Evolutionary conservation across 1,140 invertebrate genomes (phyloP), one percentile per base, ranked within the genome.

Genomic region (Achatina immaculata): DNA sequence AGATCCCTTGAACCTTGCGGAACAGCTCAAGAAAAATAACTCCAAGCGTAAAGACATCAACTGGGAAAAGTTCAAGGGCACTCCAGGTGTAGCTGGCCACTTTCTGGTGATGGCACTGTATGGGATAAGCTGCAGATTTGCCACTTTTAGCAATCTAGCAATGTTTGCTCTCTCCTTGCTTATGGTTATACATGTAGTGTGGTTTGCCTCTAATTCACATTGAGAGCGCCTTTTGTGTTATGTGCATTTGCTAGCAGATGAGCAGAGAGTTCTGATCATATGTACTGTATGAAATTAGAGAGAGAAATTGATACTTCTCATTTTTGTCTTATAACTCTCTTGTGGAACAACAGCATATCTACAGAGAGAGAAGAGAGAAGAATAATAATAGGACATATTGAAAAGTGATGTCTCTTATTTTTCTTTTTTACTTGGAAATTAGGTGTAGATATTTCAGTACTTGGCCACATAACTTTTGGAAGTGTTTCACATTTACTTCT

Each of bases 1-100:
- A 34, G 19, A 58, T 2, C 42, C 72, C 14, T 31, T 62, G 21
- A 68, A 66, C 42, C 40, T 78, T 19, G 43, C 38, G 21, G 68
- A 80, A 42, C 42, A 80, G 68, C 65, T 71, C 21, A 69, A 80
- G 78, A 80, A 72, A 80, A 69, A 72, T 16, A 9, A 7, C 4
- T 51, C 38, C 78, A 69, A 78, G 43, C 66, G 68, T 7, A 69
- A 58, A 28, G 65, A 69, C 31, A 24, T 80, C 36, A 68, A 72
- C 48, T 80, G 65, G 78, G 38, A 40, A 42, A 80, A 80, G 68
- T 80, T 71, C 62, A 69, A 72, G 66, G 78, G 72, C 68, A 72
- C 1, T n/a, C 78, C 78, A 11, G 72, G 78, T 72, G 68, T 80
- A 28, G 36, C 36, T 31, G 42, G 31, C 31, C 78, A 80, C 78